These are phyloP conservation scores for Cerastis leucographa DNA, from an alignment of 2,888 invertebrate species.

Conservation along the genomic window DNA sequence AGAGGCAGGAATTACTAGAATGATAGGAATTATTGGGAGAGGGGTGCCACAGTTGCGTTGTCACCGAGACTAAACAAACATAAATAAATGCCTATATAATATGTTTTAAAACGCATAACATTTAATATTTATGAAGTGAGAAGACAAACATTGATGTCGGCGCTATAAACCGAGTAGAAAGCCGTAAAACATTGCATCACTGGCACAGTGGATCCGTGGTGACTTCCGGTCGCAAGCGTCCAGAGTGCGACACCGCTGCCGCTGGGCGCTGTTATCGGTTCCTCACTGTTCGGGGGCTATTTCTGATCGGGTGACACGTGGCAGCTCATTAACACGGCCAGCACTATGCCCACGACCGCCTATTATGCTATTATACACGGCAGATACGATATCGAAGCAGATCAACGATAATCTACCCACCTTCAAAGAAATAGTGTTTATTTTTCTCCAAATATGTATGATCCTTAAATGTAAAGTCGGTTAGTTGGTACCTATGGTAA, in stretches of 20 bases:
- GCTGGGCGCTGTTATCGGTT: constrained; percentile 61
- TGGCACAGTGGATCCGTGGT: constrained; percentile 35
- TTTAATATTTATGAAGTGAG: constrained; percentile 44
- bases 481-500: neutral
- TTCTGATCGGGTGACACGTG: constrained; percentile 67
- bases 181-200: constrained; percentile 67
- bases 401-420: neutral
- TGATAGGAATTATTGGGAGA: neutral
- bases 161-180: constrained; percentile 58
- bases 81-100: constrained; percentile 16
- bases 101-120: constrained; percentile 32
- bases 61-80: neutral
- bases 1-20: neutral
- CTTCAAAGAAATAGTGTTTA: neutral
- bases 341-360: constrained; percentile 45
- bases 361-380: constrained; percentile 33
- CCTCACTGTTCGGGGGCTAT: constrained; percentile 61
- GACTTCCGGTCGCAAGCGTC: constrained; percentile 68
- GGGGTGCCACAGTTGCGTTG: neutral
- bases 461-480: neutral
- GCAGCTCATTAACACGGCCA: constrained; percentile 61
- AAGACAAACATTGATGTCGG: constrained; percentile 54
- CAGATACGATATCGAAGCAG: neutral
- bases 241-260: constrained; percentile 60
- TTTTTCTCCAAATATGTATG: constrained; percentile 1